Evolutionary conservation across 2,797 vertebrate species (phyloP).

Genomic region (Alfaro cultratus): DNA sequence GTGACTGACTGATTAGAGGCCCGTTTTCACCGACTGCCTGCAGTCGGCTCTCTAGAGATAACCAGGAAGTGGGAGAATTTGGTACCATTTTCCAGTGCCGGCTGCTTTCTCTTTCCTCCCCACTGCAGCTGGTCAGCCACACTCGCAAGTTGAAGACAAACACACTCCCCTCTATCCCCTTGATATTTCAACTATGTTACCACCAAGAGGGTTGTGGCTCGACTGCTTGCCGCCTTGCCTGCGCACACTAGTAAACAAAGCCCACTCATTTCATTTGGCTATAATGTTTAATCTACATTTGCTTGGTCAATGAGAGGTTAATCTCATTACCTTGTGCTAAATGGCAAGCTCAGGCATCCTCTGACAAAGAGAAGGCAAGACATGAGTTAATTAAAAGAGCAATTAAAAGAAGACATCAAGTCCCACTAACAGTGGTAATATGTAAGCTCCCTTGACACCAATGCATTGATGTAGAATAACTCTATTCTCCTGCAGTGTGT

Average conservation of each 20-base stretch:
- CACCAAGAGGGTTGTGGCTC: constrained; percentile 61
- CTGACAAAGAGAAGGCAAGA: constrained; percentile 66
- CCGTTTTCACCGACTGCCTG: constrained; percentile 60
- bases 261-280: constrained; percentile 64
- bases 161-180: constrained; percentile 64
- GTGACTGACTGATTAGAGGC: constrained; percentile 64
- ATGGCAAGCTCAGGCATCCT: constrained; percentile 64
- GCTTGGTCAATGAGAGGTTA: constrained; percentile 76
- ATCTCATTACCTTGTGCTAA: constrained; percentile 76
- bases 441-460: constrained; percentile 54
- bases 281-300: constrained; percentile 74
- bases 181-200: constrained; percentile 72
- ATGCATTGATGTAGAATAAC: constrained; percentile 31
- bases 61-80: constrained; percentile 38
- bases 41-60: constrained; percentile 55
- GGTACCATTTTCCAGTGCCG: constrained; percentile 55
- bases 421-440: constrained; percentile 50
- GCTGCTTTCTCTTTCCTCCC: constrained; percentile 35
- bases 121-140: constrained; percentile 66
- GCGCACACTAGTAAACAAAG: constrained; percentile 68
- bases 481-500: constrained; percentile 33
- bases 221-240: constrained; percentile 58
- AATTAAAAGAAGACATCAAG: constrained; percentile 76
- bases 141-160: constrained; percentile 61
- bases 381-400: constrained; percentile 79